Base-by-base conservation (phyloP, 2,113 vertebrate genomes). In the Phainopepla nitens region DNA sequence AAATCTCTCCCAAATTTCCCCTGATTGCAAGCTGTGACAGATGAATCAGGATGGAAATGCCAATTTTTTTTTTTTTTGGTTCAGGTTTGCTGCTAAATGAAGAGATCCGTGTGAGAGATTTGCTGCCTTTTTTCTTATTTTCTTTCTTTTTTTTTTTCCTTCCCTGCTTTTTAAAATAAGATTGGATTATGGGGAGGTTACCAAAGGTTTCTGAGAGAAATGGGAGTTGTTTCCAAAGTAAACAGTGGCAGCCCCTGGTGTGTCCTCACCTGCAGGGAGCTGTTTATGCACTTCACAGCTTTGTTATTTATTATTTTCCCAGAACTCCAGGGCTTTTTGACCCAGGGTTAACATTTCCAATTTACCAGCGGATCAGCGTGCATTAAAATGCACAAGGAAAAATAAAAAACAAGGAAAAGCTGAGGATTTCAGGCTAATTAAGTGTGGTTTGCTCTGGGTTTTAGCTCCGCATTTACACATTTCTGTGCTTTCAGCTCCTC, bases 131-230 rank as follows among this genome's bases (percentile, higher is more conserved):
- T 27, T 13, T 6, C 3, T 24, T 8, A 1, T 39, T 39, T 25
- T 3, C n/a, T 22, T 18, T 2, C 23, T n/a, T 12, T 39, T 20
- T 18, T 2, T 27, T n/a, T 12, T 23, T 5, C 1, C 1, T 42
- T 42, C 3, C 6, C 10, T 45, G 31, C 15, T 8, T 33, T 18
- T 76, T 24, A 18, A 8, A 57, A 28, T 24, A 58, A 64, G 6
- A 64, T 77, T 80, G 78, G 51, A 81, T 87, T 69, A 90, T 31
- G 80, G 15, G 16, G 53, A 95, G 60, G 56, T 93, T 66, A 58
- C 71, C 21, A 14, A 58, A 42, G 45, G 42, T 81, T 86, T 86
- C 16, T 0, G 3, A 73, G 62, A 70, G 51, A 80, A 89, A 73
- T 7, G 24, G 16, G 68, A 88, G 28, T 10, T 70, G 21, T 72